Evolutionary conservation across 2,888 invertebrate species (phyloP).

Genomic region (Disparrhopalites patrizii): DNA sequence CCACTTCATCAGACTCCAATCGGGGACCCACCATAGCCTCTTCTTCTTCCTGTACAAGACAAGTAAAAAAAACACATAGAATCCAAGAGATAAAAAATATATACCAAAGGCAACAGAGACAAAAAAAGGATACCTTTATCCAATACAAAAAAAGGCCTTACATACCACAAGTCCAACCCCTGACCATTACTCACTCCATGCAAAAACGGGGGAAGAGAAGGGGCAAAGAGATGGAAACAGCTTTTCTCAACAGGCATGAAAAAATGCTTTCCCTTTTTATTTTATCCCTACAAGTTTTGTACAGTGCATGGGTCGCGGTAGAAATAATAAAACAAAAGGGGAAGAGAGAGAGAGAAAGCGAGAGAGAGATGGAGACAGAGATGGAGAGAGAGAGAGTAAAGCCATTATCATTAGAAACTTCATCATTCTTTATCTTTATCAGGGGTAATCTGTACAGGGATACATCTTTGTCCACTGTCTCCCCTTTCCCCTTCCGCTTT

Average conservation of each 20-base stretch:
- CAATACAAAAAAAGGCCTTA: too few relatives aligned
- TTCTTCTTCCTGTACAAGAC: constrained; percentile 37
- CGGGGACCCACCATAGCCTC: constrained; percentile 28
- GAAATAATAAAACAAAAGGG: too few relatives aligned
- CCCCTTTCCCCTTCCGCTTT: too few relatives aligned
- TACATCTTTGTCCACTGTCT: too few relatives aligned
- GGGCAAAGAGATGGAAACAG: background rate
- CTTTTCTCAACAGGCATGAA: too few relatives aligned
- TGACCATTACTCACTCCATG: background rate
- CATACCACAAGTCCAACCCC: background rate
- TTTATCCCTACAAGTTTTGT: too few relatives aligned
- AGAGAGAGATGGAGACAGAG: background rate
- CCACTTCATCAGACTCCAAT: constrained; percentile 50
- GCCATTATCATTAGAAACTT: background rate
- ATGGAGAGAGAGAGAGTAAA: background rate
- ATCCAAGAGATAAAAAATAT: too few relatives aligned
- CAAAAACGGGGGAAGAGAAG: background rate
- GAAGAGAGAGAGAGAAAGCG: background rate
- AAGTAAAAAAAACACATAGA: too few relatives aligned
- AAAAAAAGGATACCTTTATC: too few relatives aligned
- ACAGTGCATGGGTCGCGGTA: too few relatives aligned
- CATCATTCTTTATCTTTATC: constrained; percentile 6
- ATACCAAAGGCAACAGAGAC: too few relatives aligned
- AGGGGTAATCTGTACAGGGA: background rate
- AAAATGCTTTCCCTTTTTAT: too few relatives aligned